Evolutionary conservation across 2,113 vertebrate genomes (phyloP), one percentile per base, ranked within the genome.

Genomic region (Pachypanchax playfairii): DNA sequence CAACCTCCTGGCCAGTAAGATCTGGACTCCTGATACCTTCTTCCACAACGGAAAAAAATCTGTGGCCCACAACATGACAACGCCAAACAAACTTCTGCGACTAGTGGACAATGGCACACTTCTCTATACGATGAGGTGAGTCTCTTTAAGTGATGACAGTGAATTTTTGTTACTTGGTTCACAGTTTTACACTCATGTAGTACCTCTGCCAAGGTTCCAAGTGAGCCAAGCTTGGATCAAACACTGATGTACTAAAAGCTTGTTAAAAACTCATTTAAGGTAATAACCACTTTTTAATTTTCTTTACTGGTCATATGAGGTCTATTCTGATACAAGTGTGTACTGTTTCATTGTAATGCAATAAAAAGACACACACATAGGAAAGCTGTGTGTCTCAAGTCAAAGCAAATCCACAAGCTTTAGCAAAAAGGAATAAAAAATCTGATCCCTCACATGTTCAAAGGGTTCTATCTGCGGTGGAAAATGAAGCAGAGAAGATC

Each of bases 41-140:
- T 94, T 94, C 68, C 92, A 94, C 85, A 94, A 94, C 3, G 92
- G 93, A 6, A 94, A 94, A 85, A 94, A 94, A 68, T 94, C 93
- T 0, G 92, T 94, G 59, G 93, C 93, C 26, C 93, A 94, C 85
- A 94, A 94, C 76, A 94, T 94, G 92, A 94, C 93, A 1, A 94
- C 92, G 4, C 93, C 93, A 0, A 94, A 94, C 88, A 94, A 94
- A 66, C 90, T 94, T 14, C 85, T 94, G 1, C 84, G 93, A 13
- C 87, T 94, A 61, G 90, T 92, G 17, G 93, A 94, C 85, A 93
- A 94, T 0, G 93, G 93, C 17, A 93, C 93, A 0, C 87, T 94
- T 41, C 91, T 94, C 39, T 94, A 94, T 81, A 93, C 92, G 0
- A 93, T 93, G 92, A 91, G 92, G 92, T 93, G 78, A 80, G 9